Conservation (phyloP, 2,797 vertebrate species). For the Otolemur crassicaudatus region DNA sequence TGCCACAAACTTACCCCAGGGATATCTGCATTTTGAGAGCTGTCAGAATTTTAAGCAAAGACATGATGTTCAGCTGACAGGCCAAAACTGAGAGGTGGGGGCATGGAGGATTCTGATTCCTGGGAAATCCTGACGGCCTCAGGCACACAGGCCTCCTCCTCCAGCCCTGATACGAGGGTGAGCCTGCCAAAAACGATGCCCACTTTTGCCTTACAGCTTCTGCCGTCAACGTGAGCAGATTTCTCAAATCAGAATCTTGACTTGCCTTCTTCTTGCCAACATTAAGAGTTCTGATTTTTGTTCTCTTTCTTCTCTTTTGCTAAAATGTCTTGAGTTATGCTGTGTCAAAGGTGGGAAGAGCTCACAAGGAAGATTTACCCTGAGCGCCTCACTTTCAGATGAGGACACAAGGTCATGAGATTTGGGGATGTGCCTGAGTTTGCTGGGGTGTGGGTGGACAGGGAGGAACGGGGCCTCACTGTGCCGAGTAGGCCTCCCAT, state of each 20-base stretch:
- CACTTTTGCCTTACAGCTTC: accelerated
- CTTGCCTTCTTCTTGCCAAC: neutral
- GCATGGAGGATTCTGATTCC: accelerated
- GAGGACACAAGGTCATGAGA: accelerated
- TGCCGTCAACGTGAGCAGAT: too few relatives aligned
- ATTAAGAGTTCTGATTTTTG: neutral
- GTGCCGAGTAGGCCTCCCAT: accelerated
- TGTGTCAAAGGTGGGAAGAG: neutral
- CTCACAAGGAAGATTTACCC: accelerated
- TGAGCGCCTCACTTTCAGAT: neutral
- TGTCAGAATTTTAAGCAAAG: conserved; percentile 23
- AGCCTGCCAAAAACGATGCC: neutral
- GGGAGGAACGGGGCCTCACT: neutral
- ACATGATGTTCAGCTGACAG: neutral
- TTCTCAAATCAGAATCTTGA: neutral
- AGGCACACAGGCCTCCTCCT: accelerated
- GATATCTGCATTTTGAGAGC: conserved; percentile 18
- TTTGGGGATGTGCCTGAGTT: neutral
- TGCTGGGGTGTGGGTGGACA: accelerated
- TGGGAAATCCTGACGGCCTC: neutral
- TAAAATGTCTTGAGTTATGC: neutral
- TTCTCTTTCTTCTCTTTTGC: neutral
- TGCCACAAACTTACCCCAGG: conserved; percentile 52
- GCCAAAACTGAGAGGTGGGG: neutral
- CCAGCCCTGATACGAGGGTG: accelerated